A percentile compares a stretch with the other conserved stretches of the same genome.
phyloP scores from a whole-genome alignment of 2,888 invertebrate species.

The Fabriciana adippe region DNA sequence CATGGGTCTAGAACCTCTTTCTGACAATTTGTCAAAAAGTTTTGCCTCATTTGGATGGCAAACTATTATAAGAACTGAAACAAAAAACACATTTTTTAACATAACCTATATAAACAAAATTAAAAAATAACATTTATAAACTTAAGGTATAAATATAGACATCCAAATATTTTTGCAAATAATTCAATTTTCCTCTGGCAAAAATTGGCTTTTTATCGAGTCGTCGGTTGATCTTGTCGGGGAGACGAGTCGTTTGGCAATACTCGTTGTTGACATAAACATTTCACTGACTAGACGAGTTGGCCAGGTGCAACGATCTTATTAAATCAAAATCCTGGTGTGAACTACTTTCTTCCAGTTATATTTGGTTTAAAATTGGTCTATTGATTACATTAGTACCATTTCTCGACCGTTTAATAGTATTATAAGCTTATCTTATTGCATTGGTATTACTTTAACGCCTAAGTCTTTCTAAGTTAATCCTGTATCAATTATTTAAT shows the following conservation, averaged over 20 bases:
- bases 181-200: not conserved
- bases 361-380: not conserved
- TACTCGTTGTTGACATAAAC: conserved; percentile 49
- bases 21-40: no score
- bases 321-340: conserved; percentile 35
- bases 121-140: not conserved
- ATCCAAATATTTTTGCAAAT: not conserved
- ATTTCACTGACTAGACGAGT: conserved; percentile 37
- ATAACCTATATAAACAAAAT: no score
- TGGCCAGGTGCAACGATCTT: conserved; percentile 44
- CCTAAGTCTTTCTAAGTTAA: no score
- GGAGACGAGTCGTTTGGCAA: conserved; percentile 44
- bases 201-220: conserved; percentile 17
- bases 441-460: no score
- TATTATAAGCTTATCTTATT: no score
- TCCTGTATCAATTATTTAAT: no score
- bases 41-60: no score
- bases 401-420: no score
- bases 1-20: no score
- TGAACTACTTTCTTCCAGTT: not conserved
- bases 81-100: no score
- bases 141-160: not conserved
- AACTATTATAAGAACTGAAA: no score
- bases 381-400: not conserved
- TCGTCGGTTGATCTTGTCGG: conserved; percentile 20